Conservation (phyloP, 1,140 invertebrate species). For the Carposina sasakii region DNA sequence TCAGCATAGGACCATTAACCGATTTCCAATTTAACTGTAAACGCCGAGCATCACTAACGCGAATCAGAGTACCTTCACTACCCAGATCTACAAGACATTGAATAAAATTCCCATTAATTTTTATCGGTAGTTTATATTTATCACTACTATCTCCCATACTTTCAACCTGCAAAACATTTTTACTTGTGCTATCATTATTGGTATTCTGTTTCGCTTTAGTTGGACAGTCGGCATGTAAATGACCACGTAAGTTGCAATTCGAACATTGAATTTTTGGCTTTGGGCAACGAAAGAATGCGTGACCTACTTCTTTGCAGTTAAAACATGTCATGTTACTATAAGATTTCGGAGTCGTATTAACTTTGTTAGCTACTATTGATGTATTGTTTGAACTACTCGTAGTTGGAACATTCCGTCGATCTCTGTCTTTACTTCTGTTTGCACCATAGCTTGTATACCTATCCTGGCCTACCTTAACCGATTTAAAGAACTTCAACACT, state of each 20-base stretch:
- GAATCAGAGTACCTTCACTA: conserved; percentile 4
- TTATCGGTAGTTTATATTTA: conserved; percentile 5
- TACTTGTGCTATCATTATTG: background rate
- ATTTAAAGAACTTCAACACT: background rate
- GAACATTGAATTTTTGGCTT: conserved; percentile 5
- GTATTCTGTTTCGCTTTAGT: conserved; percentile 1
- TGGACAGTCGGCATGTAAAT: conserved; percentile 1
- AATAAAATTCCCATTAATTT: background rate
- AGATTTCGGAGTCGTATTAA: background rate
- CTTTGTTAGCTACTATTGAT: background rate
- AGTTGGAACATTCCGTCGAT: background rate
- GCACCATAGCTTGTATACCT: too few species aligned
- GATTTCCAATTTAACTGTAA: conserved; percentile 1
- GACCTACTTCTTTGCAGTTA: conserved; percentile 16
- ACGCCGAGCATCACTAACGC: background rate
- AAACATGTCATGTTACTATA: background rate
- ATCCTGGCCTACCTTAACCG: background rate
- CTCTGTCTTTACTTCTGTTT: conserved; percentile 1
- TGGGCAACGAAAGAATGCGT: conserved; percentile 9
- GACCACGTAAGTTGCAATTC: background rate
- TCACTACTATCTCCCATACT: background rate
- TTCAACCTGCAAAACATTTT: background rate
- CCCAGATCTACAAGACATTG: conserved; percentile 1
- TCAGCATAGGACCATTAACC: background rate
- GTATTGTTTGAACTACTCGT: too few species aligned